phyloP scores from a whole-genome alignment of 2,888 invertebrate genomes.

The Drosophila paranaensis region DNA sequence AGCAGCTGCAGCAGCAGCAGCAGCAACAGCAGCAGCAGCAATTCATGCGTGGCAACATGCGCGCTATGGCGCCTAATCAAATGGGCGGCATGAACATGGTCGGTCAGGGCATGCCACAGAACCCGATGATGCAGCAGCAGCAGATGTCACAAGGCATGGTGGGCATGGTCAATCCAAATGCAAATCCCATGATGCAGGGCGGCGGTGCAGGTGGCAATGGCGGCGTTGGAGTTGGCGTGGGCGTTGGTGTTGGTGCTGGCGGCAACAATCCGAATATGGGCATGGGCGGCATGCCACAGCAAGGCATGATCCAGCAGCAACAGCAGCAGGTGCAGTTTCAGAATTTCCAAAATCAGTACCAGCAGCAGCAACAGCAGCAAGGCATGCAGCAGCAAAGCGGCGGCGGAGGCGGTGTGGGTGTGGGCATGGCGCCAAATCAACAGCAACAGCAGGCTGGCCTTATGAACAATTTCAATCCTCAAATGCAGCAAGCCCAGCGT shows the following conservation, averaged over 20 bases:
- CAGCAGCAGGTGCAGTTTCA: conserved; percentile 86
- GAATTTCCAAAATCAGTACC: conserved; percentile 86
- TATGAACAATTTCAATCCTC: conserved; percentile 83
- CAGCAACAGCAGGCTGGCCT: conserved; percentile 82
- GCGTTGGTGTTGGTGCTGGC: conserved; percentile 44
- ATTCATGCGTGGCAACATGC: conserved; percentile 82
- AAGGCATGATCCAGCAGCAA: conserved; percentile 84
- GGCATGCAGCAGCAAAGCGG: conserved; percentile 75
- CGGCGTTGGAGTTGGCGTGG: conserved; percentile 64
- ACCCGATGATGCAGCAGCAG: conserved; percentile 80
- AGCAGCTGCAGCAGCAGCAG: conserved; percentile 70
- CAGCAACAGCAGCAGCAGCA: conserved; percentile 80
- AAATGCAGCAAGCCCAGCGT: conserved; percentile 83
- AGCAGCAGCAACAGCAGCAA: conserved; percentile 83
- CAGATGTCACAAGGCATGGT: conserved; percentile 80
- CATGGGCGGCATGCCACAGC: conserved; percentile 82
- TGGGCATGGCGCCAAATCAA: conserved; percentile 72
- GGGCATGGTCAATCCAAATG: conserved; percentile 77
- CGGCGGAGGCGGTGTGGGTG: conserved; percentile 44
- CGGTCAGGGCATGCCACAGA: conserved; percentile 83
- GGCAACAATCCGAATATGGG: conserved; percentile 77
- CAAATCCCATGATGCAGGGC: conserved; percentile 81
- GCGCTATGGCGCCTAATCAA: conserved; percentile 84
- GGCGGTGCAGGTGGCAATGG: conserved; percentile 70
- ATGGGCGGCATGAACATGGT: conserved; percentile 85